Percentiles rank a stretch among this genome's conserved stretches.
These are phyloP conservation scores for Alosa alosa DNA, from an alignment of 2,113 vertebrate genomes.

Conservation along the genomic window DNA sequence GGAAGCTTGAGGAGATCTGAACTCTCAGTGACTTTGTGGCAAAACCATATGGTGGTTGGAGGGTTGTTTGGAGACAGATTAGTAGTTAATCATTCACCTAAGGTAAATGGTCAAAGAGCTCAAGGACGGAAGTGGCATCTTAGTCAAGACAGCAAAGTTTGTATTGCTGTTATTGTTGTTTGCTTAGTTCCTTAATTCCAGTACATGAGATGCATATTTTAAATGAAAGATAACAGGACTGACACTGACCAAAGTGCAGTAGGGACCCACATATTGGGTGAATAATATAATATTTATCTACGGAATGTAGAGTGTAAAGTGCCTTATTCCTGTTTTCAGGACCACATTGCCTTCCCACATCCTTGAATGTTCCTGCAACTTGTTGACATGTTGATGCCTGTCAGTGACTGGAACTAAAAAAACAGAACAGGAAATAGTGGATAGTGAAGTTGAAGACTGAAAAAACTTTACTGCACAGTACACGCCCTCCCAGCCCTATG, in stretches of 20 bases:
- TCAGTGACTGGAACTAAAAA: background rate
- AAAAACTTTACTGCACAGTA: background rate
- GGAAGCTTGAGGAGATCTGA: background rate
- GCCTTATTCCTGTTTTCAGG: background rate
- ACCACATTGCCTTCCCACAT: background rate
- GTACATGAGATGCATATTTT: background rate
- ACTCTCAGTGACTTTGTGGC: background rate
- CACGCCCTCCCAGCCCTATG: background rate
- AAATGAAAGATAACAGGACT: background rate
- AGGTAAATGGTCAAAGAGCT: conserved; percentile 53
- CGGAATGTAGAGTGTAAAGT: background rate
- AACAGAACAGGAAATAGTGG: background rate
- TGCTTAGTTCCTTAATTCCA: background rate
- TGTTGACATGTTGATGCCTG: conserved; percentile 35
- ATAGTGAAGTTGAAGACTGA: background rate
- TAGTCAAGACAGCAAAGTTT: conserved; percentile 48
- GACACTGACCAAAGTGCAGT: background rate
- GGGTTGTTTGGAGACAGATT: conserved; percentile 10
- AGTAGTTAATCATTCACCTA: conserved; percentile 69
- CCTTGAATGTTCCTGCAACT: conserved; percentile 1
- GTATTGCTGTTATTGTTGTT: background rate
- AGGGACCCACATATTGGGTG: too few species aligned
- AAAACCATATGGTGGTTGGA: background rate
- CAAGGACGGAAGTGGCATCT: conserved; percentile 61
- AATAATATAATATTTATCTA: background rate